phyloP scores from a whole-genome alignment of 2,888 invertebrate species.

The Drosophila prostipennis region DNA sequence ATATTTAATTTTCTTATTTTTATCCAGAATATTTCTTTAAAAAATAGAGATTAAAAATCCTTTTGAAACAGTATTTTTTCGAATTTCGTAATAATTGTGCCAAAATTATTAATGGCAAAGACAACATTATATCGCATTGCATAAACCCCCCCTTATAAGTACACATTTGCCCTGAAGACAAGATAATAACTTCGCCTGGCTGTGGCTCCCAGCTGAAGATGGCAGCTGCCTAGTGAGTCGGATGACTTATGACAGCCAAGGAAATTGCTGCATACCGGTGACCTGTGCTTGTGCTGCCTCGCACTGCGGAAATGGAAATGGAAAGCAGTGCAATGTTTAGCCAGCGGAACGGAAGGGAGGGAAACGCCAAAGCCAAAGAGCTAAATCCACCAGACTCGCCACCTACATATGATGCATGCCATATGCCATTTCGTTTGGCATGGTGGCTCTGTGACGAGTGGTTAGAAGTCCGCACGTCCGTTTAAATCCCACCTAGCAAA shows the following conservation, averaged over 20 bases:
- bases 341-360: background rate
- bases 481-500: background rate
- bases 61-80: background rate
- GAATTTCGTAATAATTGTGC: background rate
- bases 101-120: background rate
- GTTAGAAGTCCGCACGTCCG: background rate
- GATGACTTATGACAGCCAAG: constrained; percentile 66
- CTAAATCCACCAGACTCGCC: background rate
- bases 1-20: no score
- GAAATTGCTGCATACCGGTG: constrained; percentile 58
- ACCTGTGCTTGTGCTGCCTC: constrained; percentile 13
- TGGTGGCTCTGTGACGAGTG: constrained; percentile 10
- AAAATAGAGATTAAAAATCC: no score
- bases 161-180: background rate
- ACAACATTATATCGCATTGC: background rate
- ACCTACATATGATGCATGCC: constrained; percentile 4
- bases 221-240: constrained; percentile 59
- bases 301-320: constrained; percentile 48
- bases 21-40: no score
- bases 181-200: background rate
- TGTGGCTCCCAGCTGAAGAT: constrained; percentile 15
- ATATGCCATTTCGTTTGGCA: constrained; percentile 1
- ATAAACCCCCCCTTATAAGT: background rate
- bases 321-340: constrained; percentile 33
- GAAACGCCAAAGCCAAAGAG: background rate